Evolutionary conservation across 1,140 invertebrate species (phyloP), one percentile per base, ranked within the genome.

Genomic region (Sarcophaga peregrina): DNA sequence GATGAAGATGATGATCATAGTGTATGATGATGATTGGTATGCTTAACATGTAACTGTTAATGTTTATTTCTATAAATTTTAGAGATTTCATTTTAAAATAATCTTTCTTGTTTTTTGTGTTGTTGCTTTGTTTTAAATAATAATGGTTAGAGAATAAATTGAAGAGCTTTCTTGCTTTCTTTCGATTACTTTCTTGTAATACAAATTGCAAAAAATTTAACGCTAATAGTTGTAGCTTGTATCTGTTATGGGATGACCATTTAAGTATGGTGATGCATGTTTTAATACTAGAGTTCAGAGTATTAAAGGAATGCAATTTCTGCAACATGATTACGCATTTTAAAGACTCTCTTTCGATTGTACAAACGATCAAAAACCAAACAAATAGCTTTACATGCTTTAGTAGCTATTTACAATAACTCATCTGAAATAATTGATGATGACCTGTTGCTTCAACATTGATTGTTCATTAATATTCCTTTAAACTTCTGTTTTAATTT

Each of bases 221-320:
- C 13, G 13, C 50, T 37, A 37, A 52, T 68, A 20, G 62, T 68
- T 68, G 62, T 20, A 68, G 54, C 17, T 17, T 68, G n/a, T 20
- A 68, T 68, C 62, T 68, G 20, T 68, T 68, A 68, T 13, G 13
- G 54, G 2, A n/a, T n/a, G 25, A 37, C 25, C 25, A 25, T 68
- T 68, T 68, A 68, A 68, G 62, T 68, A 68, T 68, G 62, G 62
- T 68, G 62, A 68, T 68, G 62, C 62, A 68, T 68, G 62, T 68
- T 68, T 52, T 68, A 68, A n/a, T 68, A 68, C 62, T 25, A 20
- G 17, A 7, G 25, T 2, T 4, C 25, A 37, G 25, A 37, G 25
- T 37, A 37, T 37, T 37, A 37, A 37, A 37, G 25, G 25, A 37
- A 37, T 37, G 25, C 25, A 37, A 37, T 37, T 37, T 37, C 25